These are phyloP conservation scores for Diachasmimorpha longicaudata DNA, from an alignment of 1,140 invertebrate species.

Conservation along the genomic window DNA sequence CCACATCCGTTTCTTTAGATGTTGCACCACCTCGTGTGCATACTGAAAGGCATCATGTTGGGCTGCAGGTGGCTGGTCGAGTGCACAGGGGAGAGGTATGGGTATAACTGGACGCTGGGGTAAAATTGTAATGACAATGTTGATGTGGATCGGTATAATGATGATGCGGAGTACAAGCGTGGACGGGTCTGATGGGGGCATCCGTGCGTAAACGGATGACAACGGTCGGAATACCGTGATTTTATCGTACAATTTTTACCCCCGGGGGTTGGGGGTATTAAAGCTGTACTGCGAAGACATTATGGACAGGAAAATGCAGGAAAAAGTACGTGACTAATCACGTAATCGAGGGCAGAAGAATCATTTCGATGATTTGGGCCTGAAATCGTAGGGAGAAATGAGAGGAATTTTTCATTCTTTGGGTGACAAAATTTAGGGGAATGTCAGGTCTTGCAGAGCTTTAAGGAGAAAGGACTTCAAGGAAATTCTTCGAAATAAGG, in stretches of 20 bases:
- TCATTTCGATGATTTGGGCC: no score
- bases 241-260: neutral
- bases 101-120: neutral
- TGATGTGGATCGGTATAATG: conserved; percentile 51
- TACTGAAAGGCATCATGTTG: neutral
- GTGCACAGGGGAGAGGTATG: neutral
- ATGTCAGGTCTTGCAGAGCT: no score
- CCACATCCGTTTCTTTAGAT: conserved; percentile 10
- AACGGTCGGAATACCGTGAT: neutral
- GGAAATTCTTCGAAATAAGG: no score
- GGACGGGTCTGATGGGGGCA: conserved; percentile 39
- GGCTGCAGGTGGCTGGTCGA: conserved; percentile 1
- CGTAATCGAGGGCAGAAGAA: no score
- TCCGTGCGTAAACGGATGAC: conserved; percentile 53
- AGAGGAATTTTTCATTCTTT: no score
- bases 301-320: no score
- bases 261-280: neutral
- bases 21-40: conserved; percentile 6
- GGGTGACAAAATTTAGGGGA: no score
- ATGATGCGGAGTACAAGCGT: conserved; percentile 42
- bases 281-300: no score
- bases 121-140: conserved; percentile 53
- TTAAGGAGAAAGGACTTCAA: no score
- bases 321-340: no score
- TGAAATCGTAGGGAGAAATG: no score